Evolutionary conservation across 1,140 invertebrate species (phyloP).

Genomic region (Ganaspis sp.): DNA sequence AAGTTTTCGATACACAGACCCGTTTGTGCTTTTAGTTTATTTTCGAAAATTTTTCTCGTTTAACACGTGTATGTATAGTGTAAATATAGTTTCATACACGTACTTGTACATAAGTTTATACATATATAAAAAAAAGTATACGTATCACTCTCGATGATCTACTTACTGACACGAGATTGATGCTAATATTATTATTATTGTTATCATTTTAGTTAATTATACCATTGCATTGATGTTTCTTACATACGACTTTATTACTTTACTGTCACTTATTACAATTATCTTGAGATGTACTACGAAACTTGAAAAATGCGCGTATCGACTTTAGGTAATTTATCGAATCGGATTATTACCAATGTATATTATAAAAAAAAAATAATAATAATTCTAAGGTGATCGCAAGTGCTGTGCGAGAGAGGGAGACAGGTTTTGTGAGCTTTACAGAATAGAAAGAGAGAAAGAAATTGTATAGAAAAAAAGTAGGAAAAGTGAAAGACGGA

Average conservation of each 20-base stretch:
- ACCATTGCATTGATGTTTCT: constrained; percentile 37
- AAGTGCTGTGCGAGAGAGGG: constrained; percentile 37
- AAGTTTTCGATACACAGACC: background rate
- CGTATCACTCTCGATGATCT: constrained; percentile 32
- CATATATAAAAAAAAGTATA: constrained; percentile 36
- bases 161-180: constrained; percentile 31
- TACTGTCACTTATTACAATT: constrained; percentile 4
- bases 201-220: constrained; percentile 47
- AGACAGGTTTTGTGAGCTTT: background rate
- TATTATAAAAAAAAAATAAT: background rate
- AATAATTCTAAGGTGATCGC: constrained; percentile 40
- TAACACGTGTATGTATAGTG: constrained; percentile 40
- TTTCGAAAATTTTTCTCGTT: constrained; percentile 30
- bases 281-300: background rate
- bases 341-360: constrained; percentile 26
- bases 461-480: constrained; percentile 14
- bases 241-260: constrained; percentile 26
- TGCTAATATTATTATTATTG: constrained; percentile 47
- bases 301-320: constrained; percentile 21
- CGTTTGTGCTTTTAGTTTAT: background rate
- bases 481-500: constrained; percentile 19
- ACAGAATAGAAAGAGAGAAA: constrained; percentile 19
- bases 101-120: constrained; percentile 31
- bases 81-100: constrained; percentile 42
- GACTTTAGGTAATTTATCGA: constrained; percentile 15